Base-by-base conservation (phyloP, 30 jellyfish, hydroid and myxozoan species). In the Hydractinia echinata region DNA sequence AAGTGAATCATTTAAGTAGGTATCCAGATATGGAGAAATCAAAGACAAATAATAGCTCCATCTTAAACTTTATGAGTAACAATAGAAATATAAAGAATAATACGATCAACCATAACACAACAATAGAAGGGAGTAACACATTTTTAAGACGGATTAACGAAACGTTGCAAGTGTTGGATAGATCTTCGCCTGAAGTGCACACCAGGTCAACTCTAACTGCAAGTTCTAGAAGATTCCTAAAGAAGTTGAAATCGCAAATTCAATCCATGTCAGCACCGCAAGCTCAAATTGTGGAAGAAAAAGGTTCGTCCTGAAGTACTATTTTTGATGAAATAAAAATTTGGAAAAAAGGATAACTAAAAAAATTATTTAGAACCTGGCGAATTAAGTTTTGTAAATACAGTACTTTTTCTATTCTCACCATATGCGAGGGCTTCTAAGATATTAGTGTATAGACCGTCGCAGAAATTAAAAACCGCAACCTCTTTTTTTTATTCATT, bases 1-100 rank as follows among this genome's bases (percentile, higher is more conserved):
- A 91, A 79, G 97, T 91, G 4, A 91, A 91, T 83, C 95, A 86
- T 66, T 81, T 86, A 56, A 81, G 81, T 76, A 77, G 64, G 7
- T 85, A 85, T 74, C 83, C 83, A 74, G 83, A 74, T 50, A 13
- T 74, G 54, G 83, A 74, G 15, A 74, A 74, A 6, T 6, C 21
- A 19, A 74, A 74, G 54, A 74, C 62, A 4, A 74, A 20, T 49
- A n/a, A n/a, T n/a, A 64, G 51, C 39, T 14, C 83, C 30, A 54
- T 48, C 66, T 48, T 4, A 48, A 74, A 30, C 51, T 7, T 10
- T 52, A 48, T 7, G 18, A 15, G 20, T n/a, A 51, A 51, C 66
- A 74, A 50, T 51, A 49, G 51, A 11, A 74, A n/a, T n/a, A 54
- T 48, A 49, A 54, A 54, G 51, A 74, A 50, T 51, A 49, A 66